phyloP scores from a whole-genome alignment of 2,888 invertebrate species.

The Lymantria monacha region DNA sequence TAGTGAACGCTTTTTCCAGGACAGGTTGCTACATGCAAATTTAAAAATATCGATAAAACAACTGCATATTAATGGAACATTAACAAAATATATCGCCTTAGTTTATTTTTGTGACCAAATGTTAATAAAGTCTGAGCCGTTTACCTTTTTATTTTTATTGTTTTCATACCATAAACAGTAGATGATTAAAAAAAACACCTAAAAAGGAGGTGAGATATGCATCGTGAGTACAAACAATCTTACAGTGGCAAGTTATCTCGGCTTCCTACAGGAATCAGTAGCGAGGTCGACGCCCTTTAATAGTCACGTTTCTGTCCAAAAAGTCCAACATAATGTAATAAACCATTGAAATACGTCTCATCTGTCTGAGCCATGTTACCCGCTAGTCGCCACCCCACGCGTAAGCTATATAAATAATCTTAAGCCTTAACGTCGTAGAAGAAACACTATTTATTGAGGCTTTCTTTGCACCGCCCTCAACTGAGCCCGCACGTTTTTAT shows the following conservation, averaged over 20 bases:
- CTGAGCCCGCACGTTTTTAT: conserved; percentile 49
- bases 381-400: conserved; percentile 53
- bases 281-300: conserved; percentile 61
- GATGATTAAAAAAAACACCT: conserved; percentile 41
- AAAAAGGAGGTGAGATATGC: conserved; percentile 56
- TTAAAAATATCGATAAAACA: conserved; percentile 19
- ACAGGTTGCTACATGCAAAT: too few species aligned
- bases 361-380: conserved; percentile 47
- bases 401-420: conserved; percentile 55
- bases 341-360: conserved; percentile 67
- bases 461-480: conserved; percentile 49
- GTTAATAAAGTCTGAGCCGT: conserved; percentile 20
- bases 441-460: conserved; percentile 61
- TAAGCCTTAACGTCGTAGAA: conserved; percentile 68
- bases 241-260: conserved; percentile 50
- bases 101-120: conserved; percentile 6
- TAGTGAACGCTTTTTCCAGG: too few species aligned
- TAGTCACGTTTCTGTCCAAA: conserved; percentile 66
- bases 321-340: conserved; percentile 52
- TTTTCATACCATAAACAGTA: conserved; percentile 38
- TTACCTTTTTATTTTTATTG: conserved; percentile 30
- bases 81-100: neutral
- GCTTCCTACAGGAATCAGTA: conserved; percentile 62
- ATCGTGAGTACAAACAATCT: conserved; percentile 57
- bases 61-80: conserved; percentile 37